Conservation (phyloP, 2,888 invertebrate species). For the Protonemura montana region DNA sequence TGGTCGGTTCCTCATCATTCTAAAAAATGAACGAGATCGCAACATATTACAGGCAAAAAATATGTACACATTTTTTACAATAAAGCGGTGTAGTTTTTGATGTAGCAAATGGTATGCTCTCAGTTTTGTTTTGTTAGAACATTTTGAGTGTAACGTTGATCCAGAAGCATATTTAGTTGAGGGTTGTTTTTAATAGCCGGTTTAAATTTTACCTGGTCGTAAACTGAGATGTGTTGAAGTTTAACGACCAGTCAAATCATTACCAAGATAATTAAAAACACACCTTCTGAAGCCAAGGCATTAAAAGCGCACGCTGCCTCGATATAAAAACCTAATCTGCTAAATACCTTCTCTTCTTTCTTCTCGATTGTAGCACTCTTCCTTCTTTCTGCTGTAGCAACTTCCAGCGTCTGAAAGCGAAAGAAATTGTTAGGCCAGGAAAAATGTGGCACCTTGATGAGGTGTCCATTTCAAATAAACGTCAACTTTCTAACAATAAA, state of each 20-base stretch:
- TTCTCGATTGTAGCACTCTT: slow-evolving; percentile 15
- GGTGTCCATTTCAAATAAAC: not conserved
- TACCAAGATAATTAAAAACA: not conserved
- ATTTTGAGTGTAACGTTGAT: not conserved
- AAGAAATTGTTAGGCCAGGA: not conserved
- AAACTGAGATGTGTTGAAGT: not conserved
- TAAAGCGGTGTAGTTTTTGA: not conserved
- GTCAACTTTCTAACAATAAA: not conserved
- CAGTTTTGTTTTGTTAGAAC: not conserved
- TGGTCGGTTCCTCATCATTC: slow-evolving; percentile 9
- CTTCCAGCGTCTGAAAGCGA: slow-evolving; percentile 27
- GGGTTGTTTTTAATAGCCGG: not conserved
- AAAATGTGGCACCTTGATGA: not conserved
- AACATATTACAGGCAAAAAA: not conserved
- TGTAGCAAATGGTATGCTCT: not conserved
- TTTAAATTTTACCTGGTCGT: not conserved
- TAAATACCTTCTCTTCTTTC: slow-evolving; percentile 38
- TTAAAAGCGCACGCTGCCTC: not conserved
- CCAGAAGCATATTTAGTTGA: not conserved
- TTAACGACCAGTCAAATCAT: not conserved
- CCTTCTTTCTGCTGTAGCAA: slow-evolving; percentile 22
- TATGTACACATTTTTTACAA: not conserved
- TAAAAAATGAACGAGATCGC: slow-evolving; percentile 9
- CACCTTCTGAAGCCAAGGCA: not conserved
- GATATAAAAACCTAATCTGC: not conserved